Conservation (phyloP, 2,797 vertebrate genomes). For the Leptodactylus fallax region DNA sequence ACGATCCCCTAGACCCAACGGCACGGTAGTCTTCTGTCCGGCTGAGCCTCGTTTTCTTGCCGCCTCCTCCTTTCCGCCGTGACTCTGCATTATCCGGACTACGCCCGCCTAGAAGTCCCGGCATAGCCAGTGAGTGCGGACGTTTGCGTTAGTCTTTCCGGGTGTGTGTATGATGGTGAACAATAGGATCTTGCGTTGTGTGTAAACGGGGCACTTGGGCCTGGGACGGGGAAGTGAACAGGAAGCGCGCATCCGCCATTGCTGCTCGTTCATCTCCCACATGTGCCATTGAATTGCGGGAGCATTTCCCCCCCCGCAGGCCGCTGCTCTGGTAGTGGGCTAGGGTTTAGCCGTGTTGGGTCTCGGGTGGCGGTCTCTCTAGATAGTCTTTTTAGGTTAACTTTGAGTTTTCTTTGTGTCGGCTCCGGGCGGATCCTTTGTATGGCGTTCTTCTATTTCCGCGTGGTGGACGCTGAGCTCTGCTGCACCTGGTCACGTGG, state of each 20-base stretch:
- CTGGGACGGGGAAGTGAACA: constrained; percentile 1
- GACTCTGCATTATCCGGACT: constrained; percentile 23
- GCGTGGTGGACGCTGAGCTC: background rate
- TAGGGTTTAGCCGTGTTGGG: background rate
- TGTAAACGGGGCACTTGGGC: background rate
- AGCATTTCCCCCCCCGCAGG: background rate
- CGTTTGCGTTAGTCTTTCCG: too few species aligned
- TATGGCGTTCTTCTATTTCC: background rate
- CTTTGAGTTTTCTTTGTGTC: background rate
- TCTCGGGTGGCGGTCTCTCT: background rate
- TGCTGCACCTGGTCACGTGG: background rate
- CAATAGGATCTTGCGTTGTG: background rate
- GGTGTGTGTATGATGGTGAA: background rate
- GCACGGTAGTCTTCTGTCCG: background rate
- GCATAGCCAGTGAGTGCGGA: background rate
- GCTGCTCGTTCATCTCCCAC: constrained; percentile 37
- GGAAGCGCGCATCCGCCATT: constrained; percentile 64
- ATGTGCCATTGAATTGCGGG: constrained; percentile 49
- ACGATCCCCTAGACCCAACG: background rate
- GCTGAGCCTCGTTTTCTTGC: background rate
- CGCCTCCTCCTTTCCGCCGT: background rate
- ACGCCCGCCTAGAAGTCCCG: background rate
- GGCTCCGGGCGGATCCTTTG: background rate
- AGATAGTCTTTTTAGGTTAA: too few species aligned
- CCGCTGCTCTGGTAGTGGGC: background rate